phyloP scores from a whole-genome alignment of 2,797 vertebrate species.

The Phoebastria nigripes region DNA sequence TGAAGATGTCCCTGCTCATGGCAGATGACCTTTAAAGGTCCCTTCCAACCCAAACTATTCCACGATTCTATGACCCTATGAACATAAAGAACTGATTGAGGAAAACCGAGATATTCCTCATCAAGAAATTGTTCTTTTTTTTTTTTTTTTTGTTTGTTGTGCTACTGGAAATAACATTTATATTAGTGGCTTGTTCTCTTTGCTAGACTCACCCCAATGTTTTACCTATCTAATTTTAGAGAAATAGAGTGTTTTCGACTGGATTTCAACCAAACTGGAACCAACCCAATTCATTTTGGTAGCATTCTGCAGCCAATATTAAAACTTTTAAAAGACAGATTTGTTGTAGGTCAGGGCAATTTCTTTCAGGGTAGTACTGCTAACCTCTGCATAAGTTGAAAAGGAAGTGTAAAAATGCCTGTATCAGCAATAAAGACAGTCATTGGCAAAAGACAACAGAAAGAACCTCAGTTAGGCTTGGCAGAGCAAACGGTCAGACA shows the following conservation, averaged over 20 bases:
- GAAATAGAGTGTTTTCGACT: background rate
- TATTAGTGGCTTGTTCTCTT: background rate
- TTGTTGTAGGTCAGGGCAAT: background rate
- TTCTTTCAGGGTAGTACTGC: constrained; percentile 25
- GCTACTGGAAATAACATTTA: background rate
- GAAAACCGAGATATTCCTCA: background rate
- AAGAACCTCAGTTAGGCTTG: background rate
- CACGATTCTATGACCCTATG: too few relatives aligned
- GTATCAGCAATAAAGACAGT: background rate
- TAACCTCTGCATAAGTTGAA: constrained; percentile 26
- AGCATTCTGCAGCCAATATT: background rate
- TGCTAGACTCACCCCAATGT: background rate
- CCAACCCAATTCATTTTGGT: background rate
- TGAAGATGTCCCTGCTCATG: background rate
- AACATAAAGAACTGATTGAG: background rate
- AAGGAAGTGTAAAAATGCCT: background rate
- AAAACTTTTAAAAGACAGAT: background rate
- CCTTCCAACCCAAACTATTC: background rate
- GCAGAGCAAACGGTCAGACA: background rate
- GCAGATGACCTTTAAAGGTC: background rate
- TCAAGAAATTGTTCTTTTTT: background rate
- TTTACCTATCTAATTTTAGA: background rate
- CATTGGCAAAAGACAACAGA: background rate
- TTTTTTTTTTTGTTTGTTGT: background rate
- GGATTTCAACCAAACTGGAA: constrained; percentile 20